Percentiles rank a stretch among this genome's conserved stretches.
These are phyloP conservation scores for Pilophorus perplexus DNA, from an alignment of 2,888 invertebrate genomes.

Conservation along the genomic window DNA sequence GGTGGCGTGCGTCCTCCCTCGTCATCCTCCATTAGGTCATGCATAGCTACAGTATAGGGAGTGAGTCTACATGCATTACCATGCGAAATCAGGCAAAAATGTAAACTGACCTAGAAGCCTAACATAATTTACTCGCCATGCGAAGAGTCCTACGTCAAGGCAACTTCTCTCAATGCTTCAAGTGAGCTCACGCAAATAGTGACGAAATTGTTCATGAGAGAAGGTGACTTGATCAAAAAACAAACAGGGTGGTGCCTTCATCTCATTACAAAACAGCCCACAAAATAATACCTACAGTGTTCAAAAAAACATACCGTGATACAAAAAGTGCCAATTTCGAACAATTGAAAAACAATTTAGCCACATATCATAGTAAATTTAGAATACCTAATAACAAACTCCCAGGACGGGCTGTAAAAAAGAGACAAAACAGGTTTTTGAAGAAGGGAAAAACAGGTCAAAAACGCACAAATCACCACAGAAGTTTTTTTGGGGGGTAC, in stretches of 20 bases:
- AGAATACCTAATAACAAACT: constrained; percentile 38
- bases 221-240: no score
- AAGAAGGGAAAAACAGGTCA: constrained; percentile 18
- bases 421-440: constrained; percentile 23
- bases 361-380: constrained; percentile 13
- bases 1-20: constrained; percentile 19
- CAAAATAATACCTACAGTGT: constrained; percentile 10
- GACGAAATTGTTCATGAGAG: no score
- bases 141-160: not conserved
- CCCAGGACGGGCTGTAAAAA: constrained; percentile 39
- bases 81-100: not conserved
- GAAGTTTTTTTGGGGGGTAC: no score
- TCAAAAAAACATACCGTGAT: constrained; percentile 8
- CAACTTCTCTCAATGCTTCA: no score
- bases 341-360: constrained; percentile 10
- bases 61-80: constrained; percentile 18
- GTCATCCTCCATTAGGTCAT: constrained; percentile 24
- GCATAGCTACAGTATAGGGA: no score
- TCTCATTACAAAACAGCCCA: constrained; percentile 10
- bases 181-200: no score
- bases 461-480: constrained; percentile 18
- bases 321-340: constrained; percentile 27
- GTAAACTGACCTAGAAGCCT: not conserved
- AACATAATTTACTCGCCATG: not conserved
- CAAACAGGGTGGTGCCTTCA: constrained; percentile 37